phyloP scores from a whole-genome alignment of 2,888 invertebrate genomes.

The Acanthosepion lycidas region DNA sequence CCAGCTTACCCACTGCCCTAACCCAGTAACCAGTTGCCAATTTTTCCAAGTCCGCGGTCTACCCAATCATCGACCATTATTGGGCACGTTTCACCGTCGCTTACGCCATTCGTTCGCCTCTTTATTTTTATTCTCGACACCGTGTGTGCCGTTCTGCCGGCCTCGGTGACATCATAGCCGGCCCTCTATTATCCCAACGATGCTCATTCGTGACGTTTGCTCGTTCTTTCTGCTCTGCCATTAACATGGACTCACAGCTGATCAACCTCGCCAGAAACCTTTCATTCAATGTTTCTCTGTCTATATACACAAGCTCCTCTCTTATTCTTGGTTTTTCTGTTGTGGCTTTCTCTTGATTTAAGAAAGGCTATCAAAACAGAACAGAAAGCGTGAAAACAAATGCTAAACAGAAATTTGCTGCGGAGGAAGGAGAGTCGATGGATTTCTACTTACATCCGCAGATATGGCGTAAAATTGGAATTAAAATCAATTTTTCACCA shows the following conservation, averaged over 20 bases:
- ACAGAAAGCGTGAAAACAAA: neutral
- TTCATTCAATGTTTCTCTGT: neutral
- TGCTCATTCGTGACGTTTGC: neutral
- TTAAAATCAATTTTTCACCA: too few relatives aligned
- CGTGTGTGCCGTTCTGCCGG: neutral
- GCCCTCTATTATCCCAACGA: neutral
- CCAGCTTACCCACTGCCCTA: too few relatives aligned
- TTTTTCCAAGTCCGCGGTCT: too few relatives aligned
- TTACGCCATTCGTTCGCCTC: too few relatives aligned
- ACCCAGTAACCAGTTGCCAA: too few relatives aligned
- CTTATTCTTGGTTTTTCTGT: neutral
- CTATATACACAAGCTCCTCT: neutral
- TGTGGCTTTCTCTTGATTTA: neutral
- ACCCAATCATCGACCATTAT: too few relatives aligned
- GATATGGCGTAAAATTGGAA: too few relatives aligned
- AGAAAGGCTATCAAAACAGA: neutral
- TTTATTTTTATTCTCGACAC: neutral
- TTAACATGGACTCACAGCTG: neutral
- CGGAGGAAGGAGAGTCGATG: neutral
- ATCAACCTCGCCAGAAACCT: neutral
- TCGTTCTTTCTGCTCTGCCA: neutral
- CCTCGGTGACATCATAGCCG: neutral
- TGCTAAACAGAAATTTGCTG: too few relatives aligned
- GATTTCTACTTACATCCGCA: neutral
- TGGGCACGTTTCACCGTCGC: too few relatives aligned